Evolutionary conservation across 2,113 vertebrate species (phyloP).

Genomic region (Scophthalmus maximus): DNA sequence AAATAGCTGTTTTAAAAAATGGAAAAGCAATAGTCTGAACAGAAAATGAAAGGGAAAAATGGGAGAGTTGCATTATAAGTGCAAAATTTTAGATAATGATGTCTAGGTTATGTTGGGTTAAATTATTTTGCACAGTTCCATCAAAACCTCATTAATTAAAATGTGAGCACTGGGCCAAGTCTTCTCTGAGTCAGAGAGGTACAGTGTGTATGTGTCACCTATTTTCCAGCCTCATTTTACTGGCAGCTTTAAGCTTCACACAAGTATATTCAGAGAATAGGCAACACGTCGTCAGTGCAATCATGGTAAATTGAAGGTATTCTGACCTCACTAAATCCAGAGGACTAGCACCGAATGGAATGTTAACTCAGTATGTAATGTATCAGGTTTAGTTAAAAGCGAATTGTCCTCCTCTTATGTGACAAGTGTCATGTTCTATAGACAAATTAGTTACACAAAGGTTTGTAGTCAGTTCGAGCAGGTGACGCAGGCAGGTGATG

Average conservation of each 20-base stretch:
- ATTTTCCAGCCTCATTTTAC: background rate
- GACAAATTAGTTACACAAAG: too few species aligned
- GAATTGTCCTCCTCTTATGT: too few species aligned
- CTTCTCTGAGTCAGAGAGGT: background rate
- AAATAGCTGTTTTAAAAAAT: too few species aligned
- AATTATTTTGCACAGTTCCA: slow-evolving; percentile 15
- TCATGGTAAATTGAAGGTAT: background rate
- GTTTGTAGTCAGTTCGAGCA: slow-evolving; percentile 4
- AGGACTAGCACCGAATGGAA: background rate
- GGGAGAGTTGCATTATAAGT: background rate
- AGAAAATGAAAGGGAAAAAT: slow-evolving; percentile 3
- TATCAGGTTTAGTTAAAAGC: background rate
- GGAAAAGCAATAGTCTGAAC: too few species aligned
- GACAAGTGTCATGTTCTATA: background rate
- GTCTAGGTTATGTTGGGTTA: slow-evolving; percentile 13
- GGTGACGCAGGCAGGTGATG: slow-evolving; percentile 7
- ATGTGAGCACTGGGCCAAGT: background rate
- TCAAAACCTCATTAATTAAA: slow-evolving; percentile 13
- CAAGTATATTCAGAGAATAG: background rate
- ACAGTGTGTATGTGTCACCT: slow-evolving; percentile 4
- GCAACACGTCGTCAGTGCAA: background rate
- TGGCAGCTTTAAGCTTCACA: background rate
- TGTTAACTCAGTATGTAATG: background rate
- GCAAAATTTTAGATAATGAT: slow-evolving; percentile 1
- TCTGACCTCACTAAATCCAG: background rate